Base-by-base conservation (phyloP, 2,797 vertebrate species). In the Pogonophryne albipinna region DNA sequence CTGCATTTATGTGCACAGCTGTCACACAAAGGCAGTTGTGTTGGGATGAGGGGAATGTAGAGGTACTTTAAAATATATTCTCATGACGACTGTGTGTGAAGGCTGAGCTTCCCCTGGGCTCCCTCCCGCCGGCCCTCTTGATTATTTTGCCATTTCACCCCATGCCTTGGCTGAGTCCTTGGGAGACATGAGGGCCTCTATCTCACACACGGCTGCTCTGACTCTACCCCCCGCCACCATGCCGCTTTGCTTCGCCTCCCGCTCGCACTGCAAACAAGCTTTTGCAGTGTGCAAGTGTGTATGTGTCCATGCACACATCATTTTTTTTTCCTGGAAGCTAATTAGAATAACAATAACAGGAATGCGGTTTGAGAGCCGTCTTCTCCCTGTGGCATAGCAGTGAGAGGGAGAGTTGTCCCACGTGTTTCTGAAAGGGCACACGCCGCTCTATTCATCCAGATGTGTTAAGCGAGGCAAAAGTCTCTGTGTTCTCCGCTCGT, bases 341-440 rank as follows among this genome's bases (percentile, higher is more conserved):
- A 94, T 95, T 93, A 93, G 89, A 94, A 95, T 95, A 93, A 95
- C 94, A 94, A 95, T 94, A 91, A 86, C 81, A 93, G 91, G 94
- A 95, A 95, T 94, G 93, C 23, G 66, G 88, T 89, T 84, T 75
- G 88, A 92, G 91, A 87, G 88, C 77, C 45, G 77, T 90, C 86
- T 87, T 87, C 82, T 92, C 88, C 90, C 93, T 86, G 87, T 87
- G 86, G 92, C 86, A 84, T 66, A 78, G 85, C 81, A 71, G 82
- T 71, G 75, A 82, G 87, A 90, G 89, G 86, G 78, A 85, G 86
- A 82, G 84, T 80, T 85, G 89, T 86, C 84, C 80, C 91, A 92
- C 87, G 78, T 91, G 81, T 70, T 74, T 73, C 79, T 94, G 90
- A 91, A 92, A 88, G 89, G 90, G 91, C 82, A 93, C 93, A 93